These are phyloP conservation scores for Apantesis nais DNA, from an alignment of 2,888 invertebrate genomes.

Conservation along the genomic window DNA sequence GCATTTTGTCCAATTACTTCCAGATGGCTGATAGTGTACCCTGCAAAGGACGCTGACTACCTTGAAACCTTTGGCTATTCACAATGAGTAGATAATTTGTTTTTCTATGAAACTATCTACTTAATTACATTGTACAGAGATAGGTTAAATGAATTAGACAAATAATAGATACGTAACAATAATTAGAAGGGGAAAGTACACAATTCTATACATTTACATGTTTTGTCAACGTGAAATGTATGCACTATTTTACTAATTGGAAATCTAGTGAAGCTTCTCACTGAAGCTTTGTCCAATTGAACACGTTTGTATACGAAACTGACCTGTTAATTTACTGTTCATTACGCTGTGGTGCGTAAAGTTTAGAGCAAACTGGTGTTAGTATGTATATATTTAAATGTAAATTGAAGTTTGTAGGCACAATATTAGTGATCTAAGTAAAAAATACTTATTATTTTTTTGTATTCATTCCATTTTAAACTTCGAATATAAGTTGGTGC, in stretches of 20 bases:
- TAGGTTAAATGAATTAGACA: background rate
- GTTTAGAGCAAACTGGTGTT: background rate
- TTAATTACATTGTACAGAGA: background rate
- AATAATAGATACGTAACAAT: no score
- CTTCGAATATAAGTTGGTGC: background rate
- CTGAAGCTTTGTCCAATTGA: background rate
- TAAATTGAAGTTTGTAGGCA: background rate
- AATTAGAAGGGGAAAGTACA: no score
- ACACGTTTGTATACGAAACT: background rate
- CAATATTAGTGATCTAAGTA: background rate
- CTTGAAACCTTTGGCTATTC: background rate
- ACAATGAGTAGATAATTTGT: background rate
- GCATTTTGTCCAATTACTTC: background rate
- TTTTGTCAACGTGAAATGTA: no score
- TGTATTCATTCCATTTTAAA: no score
- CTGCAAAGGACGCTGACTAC: background rate
- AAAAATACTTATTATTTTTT: no score
- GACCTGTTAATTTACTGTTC: background rate
- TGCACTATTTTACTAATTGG: background rate
- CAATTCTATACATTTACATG: background rate
- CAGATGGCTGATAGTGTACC: background rate
- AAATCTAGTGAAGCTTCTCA: background rate
- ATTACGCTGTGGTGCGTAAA: background rate
- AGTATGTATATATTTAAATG: background rate
- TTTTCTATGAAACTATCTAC: background rate